These are phyloP conservation scores for Hydrozoanthus tunicans DNA, from an alignment of 64 coral and sea anemone genomes.

Conservation along the genomic window DNA sequence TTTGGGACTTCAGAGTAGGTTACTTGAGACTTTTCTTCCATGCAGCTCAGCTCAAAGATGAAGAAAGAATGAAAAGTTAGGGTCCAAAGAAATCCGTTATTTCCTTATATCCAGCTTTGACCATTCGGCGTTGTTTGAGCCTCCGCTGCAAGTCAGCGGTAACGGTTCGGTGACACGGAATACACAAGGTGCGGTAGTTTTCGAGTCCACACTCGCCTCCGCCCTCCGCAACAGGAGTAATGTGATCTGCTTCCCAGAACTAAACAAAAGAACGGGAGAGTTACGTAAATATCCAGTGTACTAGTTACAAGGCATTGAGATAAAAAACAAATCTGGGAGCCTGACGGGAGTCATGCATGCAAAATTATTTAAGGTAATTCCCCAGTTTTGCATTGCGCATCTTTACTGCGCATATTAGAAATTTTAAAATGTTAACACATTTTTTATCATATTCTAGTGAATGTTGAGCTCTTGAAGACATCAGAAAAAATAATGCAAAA, in stretches of 20 bases:
- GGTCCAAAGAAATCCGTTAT: constrained; percentile 72
- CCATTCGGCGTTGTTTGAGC: constrained; percentile 63
- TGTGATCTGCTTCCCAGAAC: constrained; percentile 99
- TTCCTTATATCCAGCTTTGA: constrained; percentile 53
- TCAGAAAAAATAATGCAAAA: no score
- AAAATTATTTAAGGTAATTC: no score
- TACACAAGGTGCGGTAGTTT: constrained; percentile 85
- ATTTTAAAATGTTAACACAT: no score
- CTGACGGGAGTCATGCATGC: no score
- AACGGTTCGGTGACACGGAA: constrained; percentile 82
- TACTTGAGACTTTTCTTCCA: neutral
- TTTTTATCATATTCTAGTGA: no score
- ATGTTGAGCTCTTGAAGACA: no score
- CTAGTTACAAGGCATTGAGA: no score
- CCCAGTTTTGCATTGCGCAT: no score
- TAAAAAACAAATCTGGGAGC: no score
- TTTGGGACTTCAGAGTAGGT: no score
- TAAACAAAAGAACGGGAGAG: neutral
- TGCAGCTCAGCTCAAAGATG: neutral
- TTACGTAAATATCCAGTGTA: no score
- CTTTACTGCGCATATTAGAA: no score
- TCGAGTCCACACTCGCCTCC: constrained; percentile 94
- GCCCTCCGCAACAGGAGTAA: constrained; percentile 90
- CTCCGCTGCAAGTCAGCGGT: constrained; percentile 72
- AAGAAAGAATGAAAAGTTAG: neutral